Evolutionary conservation across 2,888 invertebrate species (phyloP).

Genomic region (Adelphocoris suturalis): DNA sequence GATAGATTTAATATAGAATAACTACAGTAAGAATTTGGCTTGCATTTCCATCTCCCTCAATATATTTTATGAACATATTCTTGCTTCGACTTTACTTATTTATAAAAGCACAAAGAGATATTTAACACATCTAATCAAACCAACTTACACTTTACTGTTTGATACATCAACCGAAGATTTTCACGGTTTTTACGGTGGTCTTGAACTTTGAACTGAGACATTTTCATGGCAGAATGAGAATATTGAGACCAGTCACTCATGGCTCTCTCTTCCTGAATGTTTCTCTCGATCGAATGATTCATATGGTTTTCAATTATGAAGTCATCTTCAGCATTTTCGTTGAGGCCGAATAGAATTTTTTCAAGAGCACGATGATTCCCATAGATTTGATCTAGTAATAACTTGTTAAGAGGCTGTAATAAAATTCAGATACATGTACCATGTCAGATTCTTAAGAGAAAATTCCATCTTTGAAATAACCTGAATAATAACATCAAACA

Average conservation of each 20-base stretch:
- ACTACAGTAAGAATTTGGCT: no score
- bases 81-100: no score
- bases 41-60: no score
- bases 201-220: not conserved
- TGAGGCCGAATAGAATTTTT: slow-evolving; percentile 55
- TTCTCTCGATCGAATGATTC: slow-evolving; percentile 55
- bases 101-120: no score
- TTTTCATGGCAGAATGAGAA: not conserved
- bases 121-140: not conserved
- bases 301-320: slow-evolving; percentile 63
- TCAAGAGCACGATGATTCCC: slow-evolving; percentile 59
- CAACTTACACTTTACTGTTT: slow-evolving; percentile 73
- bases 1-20: no score
- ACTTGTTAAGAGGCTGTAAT: slow-evolving; percentile 69
- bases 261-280: slow-evolving; percentile 21
- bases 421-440: not conserved
- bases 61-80: no score
- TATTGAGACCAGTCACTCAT: not conserved
- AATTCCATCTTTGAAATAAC: slow-evolving; percentile 21
- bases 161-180: slow-evolving; percentile 72
- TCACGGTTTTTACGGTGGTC: slow-evolving; percentile 69
- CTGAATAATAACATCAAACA: slow-evolving; percentile 4
- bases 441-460: not conserved
- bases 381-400: slow-evolving; percentile 57
- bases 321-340: slow-evolving; percentile 55